A percentile compares a stretch with the other conserved stretches of the same genome.
Conservation (phyloP, 2,113 vertebrate genomes). For the Opisthocomus hoazin region DNA sequence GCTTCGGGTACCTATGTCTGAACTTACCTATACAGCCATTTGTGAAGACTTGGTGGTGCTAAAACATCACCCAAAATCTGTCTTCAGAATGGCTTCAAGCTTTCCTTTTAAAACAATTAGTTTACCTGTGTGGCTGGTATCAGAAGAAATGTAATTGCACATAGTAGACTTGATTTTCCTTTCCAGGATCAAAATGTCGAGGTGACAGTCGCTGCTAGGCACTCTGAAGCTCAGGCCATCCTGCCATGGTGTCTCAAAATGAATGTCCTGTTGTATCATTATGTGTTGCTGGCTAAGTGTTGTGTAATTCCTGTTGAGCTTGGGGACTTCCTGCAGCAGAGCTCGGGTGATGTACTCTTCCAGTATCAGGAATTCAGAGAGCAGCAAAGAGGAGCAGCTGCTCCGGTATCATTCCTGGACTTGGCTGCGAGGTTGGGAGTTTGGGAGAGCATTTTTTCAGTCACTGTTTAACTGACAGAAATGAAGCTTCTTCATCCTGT, state of each 20-base stretch:
- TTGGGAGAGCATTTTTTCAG: not conserved
- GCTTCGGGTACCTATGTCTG: not conserved
- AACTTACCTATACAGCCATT: not conserved
- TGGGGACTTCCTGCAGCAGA: not conserved
- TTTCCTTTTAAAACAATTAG: not conserved
- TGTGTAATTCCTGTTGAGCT: not conserved
- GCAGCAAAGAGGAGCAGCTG: not conserved
- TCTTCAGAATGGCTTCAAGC: not conserved
- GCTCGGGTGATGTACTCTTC: not conserved
- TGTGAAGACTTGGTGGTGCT: not conserved
- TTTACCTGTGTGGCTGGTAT: not conserved
- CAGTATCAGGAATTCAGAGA: not conserved
- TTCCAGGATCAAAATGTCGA: not conserved
- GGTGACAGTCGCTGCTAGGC: not conserved
- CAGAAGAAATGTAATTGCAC: not conserved
- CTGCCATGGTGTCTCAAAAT: not conserved
- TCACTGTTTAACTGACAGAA: not conserved
- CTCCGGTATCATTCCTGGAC: not conserved
- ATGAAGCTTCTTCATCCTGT: not conserved
- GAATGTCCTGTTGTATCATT: not conserved
- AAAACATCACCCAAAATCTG: not conserved
- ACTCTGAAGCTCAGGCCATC: not conserved
- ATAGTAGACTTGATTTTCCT: not conserved
- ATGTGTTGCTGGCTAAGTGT: not conserved
- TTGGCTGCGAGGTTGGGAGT: fast-evolving